Percentiles rank a stretch among this genome's conserved stretches.
phyloP scores from a whole-genome alignment of 35 echinoderm and acorn worm genomes.

The Heliocidaris erythrogramma region DNA sequence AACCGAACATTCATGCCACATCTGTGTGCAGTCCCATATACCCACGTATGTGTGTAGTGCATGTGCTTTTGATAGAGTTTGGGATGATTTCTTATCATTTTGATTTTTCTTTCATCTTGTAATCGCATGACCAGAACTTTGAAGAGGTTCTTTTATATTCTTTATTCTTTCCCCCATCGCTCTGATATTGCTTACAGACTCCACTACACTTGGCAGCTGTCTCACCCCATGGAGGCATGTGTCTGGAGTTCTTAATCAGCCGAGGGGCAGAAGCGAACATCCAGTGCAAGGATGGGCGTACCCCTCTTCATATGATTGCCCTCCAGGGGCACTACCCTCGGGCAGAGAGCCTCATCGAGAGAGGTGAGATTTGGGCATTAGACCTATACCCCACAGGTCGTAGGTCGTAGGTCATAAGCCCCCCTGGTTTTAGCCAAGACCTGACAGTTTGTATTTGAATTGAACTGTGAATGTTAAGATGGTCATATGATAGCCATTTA shows the following conservation, averaged over 20 bases:
- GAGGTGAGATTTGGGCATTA: constrained; percentile 52
- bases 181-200: constrained; percentile 47
- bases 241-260: constrained; percentile 83
- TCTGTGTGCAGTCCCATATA: too few species aligned
- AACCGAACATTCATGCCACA: too few species aligned
- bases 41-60: too few species aligned
- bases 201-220: constrained; percentile 91
- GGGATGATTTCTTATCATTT: too few species aligned
- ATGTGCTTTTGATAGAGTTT: too few species aligned
- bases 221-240: constrained; percentile 92
- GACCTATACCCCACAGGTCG: not conserved
- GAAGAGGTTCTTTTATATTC: too few species aligned
- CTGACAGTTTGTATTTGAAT: not conserved
- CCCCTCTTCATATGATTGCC: constrained; percentile 96
- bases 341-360: constrained; percentile 86
- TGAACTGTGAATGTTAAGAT: not conserved
- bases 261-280: constrained; percentile 85
- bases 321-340: constrained; percentile 88
- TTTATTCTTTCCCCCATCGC: not conserved
- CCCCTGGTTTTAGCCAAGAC: not conserved
- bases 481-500: constrained; percentile 85
- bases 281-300: constrained; percentile 89
- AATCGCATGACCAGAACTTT: too few species aligned
- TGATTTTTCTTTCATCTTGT: too few species aligned
- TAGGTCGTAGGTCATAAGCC: too few species aligned